Evolutionary conservation across 2,888 invertebrate species (phyloP).

Genomic region (Ophion ellenae): DNA sequence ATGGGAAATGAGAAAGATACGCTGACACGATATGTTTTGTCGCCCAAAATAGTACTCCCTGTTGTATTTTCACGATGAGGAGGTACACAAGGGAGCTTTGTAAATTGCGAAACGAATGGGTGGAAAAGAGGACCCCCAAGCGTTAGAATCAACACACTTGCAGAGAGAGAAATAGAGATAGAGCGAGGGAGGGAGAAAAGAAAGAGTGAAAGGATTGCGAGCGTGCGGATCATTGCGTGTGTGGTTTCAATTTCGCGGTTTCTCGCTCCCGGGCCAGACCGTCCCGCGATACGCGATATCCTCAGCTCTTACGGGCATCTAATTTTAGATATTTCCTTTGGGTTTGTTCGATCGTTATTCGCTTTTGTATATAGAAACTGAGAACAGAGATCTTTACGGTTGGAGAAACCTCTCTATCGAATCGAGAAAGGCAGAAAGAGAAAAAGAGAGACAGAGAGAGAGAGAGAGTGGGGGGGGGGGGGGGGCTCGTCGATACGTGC

Average conservation of each 20-base stretch:
- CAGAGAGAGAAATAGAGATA: background rate
- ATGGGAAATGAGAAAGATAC: background rate
- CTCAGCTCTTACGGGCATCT: slow-evolving; percentile 63
- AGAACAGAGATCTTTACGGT: slow-evolving; percentile 60
- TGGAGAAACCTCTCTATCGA: slow-evolving; percentile 51
- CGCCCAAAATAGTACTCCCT: slow-evolving; percentile 13
- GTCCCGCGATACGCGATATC: slow-evolving; percentile 58
- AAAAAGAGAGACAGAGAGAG: slow-evolving; percentile 18
- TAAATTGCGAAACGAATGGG: slow-evolving; percentile 29
- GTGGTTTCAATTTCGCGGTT: slow-evolving; percentile 49
- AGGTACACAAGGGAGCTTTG: slow-evolving; percentile 17
- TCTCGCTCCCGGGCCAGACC: slow-evolving; percentile 51
- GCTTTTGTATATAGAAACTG: slow-evolving; percentile 64
- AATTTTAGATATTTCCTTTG: slow-evolving; percentile 65
- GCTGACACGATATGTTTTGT: background rate
- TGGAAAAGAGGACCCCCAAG: slow-evolving; percentile 18
- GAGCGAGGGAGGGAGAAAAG: slow-evolving; percentile 9
- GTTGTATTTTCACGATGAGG: slow-evolving; percentile 1
- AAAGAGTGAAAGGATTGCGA: background rate
- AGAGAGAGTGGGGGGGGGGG: slow-evolving; percentile 6
- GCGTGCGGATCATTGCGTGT: slow-evolving; percentile 10
- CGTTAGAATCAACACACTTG: slow-evolving; percentile 13
- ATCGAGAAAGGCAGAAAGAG: slow-evolving; percentile 15
- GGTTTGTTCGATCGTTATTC: slow-evolving; percentile 65
- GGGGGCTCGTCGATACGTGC: slow-evolving; percentile 51